A percentile compares a stretch with the other conserved stretches of the same genome.
These are phyloP conservation scores for Gallinago nigripennis DNA, from an alignment of 2,797 vertebrate species.

Conservation along the genomic window DNA sequence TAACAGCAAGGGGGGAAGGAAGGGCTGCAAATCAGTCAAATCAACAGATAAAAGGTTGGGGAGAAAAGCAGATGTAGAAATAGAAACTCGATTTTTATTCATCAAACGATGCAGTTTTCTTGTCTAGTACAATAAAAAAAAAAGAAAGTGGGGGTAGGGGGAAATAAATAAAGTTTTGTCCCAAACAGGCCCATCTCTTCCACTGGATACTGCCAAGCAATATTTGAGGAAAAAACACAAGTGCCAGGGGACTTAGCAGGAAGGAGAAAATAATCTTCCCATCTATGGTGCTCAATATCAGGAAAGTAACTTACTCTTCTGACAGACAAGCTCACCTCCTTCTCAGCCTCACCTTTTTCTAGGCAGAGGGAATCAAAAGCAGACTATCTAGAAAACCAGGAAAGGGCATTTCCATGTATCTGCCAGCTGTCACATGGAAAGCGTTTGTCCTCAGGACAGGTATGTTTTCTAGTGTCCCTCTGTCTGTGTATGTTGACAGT, in stretches of 20 bases:
- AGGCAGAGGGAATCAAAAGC: neutral
- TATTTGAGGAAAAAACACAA: neutral
- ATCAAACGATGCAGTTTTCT: neutral
- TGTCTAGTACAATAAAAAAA: neutral
- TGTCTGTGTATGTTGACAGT: neutral
- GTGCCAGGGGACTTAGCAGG: neutral
- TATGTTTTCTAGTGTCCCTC: neutral
- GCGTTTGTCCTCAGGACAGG: neutral
- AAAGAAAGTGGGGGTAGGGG: neutral
- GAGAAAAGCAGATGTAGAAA: constrained; percentile 40
- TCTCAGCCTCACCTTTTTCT: neutral
- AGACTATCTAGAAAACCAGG: neutral
- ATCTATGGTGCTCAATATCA: neutral
- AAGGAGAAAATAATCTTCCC: neutral
- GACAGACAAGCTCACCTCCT: neutral
- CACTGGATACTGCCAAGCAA: neutral
- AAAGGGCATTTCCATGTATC: neutral
- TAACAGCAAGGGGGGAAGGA: constrained; percentile 35
- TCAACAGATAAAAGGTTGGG: constrained; percentile 41
- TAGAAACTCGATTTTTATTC: constrained; percentile 9
- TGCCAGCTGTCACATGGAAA: neutral
- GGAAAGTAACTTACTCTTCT: neutral
- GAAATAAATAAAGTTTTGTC: constrained; percentile 13
- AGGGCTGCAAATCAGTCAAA: constrained; percentile 36
- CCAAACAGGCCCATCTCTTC: neutral